These are phyloP conservation scores for Drepana arcuata DNA, from an alignment of 1,140 invertebrate genomes.

Conservation along the genomic window DNA sequence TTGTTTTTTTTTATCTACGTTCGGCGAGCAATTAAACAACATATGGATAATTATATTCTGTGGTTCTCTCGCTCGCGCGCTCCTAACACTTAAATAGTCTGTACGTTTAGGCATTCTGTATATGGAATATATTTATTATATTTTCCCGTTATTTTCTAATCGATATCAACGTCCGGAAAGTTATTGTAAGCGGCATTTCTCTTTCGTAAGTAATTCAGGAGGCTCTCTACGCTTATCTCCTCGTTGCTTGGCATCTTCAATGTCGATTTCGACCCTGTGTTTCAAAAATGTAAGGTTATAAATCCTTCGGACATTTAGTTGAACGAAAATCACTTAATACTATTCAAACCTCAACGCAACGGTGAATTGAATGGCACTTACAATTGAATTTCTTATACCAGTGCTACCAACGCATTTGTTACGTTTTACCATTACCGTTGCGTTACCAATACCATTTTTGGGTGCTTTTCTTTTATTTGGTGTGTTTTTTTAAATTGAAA, in stretches of 20 bases:
- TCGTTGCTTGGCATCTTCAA: constrained; percentile 27
- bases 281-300: no score
- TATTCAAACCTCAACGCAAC: constrained; percentile 9
- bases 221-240: constrained; percentile 37
- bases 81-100: no score
- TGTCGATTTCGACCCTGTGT: constrained; percentile 31
- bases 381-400: constrained; percentile 4
- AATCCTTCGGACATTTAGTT: no score
- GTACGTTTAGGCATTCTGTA: no score
- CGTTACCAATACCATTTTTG: constrained; percentile 9
- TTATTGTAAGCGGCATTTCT: constrained; percentile 21
- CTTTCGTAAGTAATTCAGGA: constrained; percentile 31
- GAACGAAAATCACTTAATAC: no score
- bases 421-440: no score
- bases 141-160: constrained; percentile 20
- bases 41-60: no score
- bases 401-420: constrained; percentile 12
- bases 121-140: no score
- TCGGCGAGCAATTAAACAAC: no score
- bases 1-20: no score
- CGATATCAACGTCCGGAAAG: constrained; percentile 25
- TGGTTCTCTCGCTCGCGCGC: no score
- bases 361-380: constrained; percentile 8
- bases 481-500: constrained; percentile 4
- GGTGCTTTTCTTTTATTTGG: not conserved